Conservation (phyloP, 2,113 vertebrate species). For the Dunckerocampus dactyliophorus region DNA sequence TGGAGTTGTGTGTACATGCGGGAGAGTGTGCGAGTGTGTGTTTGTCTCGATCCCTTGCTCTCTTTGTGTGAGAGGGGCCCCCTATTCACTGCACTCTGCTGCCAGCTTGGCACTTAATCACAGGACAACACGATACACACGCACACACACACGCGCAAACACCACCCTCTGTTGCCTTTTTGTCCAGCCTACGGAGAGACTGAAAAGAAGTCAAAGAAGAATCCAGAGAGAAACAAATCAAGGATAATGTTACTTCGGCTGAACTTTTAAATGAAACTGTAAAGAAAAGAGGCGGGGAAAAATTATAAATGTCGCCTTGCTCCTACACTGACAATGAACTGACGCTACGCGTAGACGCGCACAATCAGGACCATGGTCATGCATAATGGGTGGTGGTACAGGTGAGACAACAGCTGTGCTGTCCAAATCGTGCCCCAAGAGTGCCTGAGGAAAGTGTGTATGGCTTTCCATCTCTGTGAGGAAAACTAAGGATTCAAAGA, state of each 20-base stretch:
- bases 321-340: constrained; percentile 13
- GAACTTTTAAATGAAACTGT: constrained; percentile 23
- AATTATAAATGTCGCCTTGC: constrained; percentile 12
- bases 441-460: constrained; percentile 8
- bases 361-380: constrained; percentile 20
- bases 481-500: not conserved
- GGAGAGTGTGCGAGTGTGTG: constrained; percentile 5
- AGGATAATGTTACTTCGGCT: constrained; percentile 18
- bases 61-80: constrained; percentile 69
- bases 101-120: constrained; percentile 74
- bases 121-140: constrained; percentile 53
- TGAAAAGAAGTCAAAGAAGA: constrained; percentile 61
- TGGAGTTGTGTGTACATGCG: constrained; percentile 33
- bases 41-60: constrained; percentile 40
- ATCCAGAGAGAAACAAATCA: constrained; percentile 36
- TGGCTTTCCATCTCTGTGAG: not conserved
- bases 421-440: constrained; percentile 25
- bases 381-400: constrained; percentile 34
- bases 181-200: constrained; percentile 39
- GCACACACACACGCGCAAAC: constrained; percentile 3
- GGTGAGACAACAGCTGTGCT: constrained; percentile 33
- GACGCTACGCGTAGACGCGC: constrained; percentile 1
- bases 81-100: constrained; percentile 63
- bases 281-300: not conserved
- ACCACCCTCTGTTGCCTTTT: constrained; percentile 46